Evolutionary conservation across 2,888 invertebrate genomes (phyloP).

Genomic region (Aphidius colemani): DNA sequence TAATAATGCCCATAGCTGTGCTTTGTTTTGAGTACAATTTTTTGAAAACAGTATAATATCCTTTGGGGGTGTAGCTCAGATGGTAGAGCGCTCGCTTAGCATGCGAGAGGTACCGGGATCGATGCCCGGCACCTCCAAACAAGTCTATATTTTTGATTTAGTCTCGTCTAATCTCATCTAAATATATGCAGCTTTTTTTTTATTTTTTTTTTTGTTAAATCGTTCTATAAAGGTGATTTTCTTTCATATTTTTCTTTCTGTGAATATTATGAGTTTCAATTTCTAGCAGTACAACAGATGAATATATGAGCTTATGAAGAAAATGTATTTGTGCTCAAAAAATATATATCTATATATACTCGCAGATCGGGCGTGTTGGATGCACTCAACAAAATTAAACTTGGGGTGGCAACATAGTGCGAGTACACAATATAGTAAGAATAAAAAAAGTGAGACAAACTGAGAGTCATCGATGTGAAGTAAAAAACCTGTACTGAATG

Average conservation of each 20-base stretch:
- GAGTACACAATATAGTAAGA: slow-evolving; percentile 5
- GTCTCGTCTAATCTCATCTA: too few species aligned
- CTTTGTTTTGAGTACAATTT: too few species aligned
- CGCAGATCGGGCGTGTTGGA: slow-evolving; percentile 21
- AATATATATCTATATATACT: slow-evolving; percentile 12
- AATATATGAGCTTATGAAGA: slow-evolving; percentile 5
- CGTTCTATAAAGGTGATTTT: too few species aligned
- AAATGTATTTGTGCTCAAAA: slow-evolving; percentile 2
- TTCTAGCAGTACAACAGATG: not conserved
- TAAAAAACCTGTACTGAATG: slow-evolving; percentile 11
- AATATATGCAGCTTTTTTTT: too few species aligned
- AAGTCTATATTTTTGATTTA: slow-evolving; percentile 7
- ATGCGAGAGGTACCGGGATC: slow-evolving; percentile 47
- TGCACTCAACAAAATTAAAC: slow-evolving; percentile 31
- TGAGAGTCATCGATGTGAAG: slow-evolving; percentile 10
- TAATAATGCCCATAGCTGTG: too few species aligned
- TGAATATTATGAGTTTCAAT: not conserved
- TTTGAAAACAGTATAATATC: too few species aligned
- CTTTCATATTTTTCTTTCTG: too few species aligned
- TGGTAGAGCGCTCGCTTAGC: slow-evolving; percentile 46
- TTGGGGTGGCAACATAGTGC: not conserved
- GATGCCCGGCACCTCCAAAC: slow-evolving; percentile 45
- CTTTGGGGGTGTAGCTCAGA: slow-evolving; percentile 44
- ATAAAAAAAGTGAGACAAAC: slow-evolving; percentile 12
- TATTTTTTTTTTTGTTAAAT: too few species aligned